phyloP scores from a whole-genome alignment of 2,888 invertebrate species.

The Dioctria rufipes region DNA sequence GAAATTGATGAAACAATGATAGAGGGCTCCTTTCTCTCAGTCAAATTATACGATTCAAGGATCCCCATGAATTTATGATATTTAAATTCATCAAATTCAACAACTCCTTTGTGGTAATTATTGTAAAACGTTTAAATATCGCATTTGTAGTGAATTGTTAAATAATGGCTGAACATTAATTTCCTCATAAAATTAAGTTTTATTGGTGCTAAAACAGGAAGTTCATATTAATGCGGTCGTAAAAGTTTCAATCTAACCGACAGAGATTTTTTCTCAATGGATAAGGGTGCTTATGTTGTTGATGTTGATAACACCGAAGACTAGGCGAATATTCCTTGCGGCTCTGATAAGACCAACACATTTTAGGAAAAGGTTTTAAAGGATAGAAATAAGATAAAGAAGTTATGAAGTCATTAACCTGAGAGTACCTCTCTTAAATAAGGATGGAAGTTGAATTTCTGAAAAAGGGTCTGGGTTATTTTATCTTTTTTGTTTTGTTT shows the following conservation, averaged over 20 bases:
- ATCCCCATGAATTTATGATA: no score
- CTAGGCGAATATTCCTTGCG: background rate
- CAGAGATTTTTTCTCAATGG: background rate
- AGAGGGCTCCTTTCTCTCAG: no score
- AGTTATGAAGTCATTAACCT: constrained; percentile 34
- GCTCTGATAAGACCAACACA: constrained; percentile 26
- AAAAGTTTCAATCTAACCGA: constrained; percentile 13
- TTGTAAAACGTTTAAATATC: background rate
- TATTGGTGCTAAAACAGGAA: constrained; percentile 34
- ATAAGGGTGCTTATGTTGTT: constrained; percentile 6
- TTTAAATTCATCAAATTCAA: no score
- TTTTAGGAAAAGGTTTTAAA: background rate
- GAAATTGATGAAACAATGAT: no score
- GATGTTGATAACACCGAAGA: constrained; percentile 7
- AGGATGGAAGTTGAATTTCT: no score
- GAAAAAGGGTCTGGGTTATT: no score
- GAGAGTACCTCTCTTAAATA: no score
- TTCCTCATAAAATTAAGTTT: constrained; percentile 23
- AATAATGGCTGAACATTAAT: constrained; percentile 23
- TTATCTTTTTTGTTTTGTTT: no score
- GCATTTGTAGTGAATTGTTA: constrained; percentile 19
- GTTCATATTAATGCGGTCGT: constrained; percentile 36
- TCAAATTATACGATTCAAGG: no score
- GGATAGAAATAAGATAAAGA: constrained; percentile 2
- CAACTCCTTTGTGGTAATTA: constrained; percentile 1